phyloP scores from a whole-genome alignment of 2,113 vertebrate species.

The human region DNA sequence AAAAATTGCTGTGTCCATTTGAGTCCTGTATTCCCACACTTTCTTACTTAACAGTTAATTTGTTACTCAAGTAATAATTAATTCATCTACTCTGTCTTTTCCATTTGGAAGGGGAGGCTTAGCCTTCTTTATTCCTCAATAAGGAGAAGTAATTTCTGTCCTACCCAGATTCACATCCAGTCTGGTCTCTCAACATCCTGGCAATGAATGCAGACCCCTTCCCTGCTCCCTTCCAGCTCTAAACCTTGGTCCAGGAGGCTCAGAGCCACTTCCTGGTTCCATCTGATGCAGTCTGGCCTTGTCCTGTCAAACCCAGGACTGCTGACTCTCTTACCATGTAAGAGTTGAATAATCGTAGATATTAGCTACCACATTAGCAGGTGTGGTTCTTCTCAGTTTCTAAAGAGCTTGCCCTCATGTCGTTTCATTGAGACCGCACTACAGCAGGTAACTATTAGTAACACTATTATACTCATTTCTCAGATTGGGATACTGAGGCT shows the following conservation, averaged over 20 bases:
- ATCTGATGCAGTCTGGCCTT: neutral
- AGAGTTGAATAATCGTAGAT: neutral
- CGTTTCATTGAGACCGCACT: neutral
- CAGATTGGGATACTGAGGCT: neutral
- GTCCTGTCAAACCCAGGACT: neutral
- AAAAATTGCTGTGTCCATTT: neutral
- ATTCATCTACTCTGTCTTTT: neutral
- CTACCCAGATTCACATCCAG: neutral
- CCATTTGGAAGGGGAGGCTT: rapidly evolving
- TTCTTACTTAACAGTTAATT: neutral
- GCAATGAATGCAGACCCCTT: no score
- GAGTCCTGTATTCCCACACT: neutral
- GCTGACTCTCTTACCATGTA: neutral
- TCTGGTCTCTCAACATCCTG: neutral
- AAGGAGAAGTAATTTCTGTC: neutral
- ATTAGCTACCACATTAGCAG: neutral
- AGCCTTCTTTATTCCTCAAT: neutral
- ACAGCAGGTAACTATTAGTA: neutral
- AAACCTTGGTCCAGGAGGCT: neutral
- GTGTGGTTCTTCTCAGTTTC: neutral
- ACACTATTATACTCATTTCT: neutral
- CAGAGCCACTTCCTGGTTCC: neutral
- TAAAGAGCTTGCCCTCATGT: neutral
- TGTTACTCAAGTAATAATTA: neutral
- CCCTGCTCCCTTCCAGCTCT: neutral